Conservation (phyloP, 1,140 invertebrate genomes). For the Alviniconcha marisindica region DNA sequence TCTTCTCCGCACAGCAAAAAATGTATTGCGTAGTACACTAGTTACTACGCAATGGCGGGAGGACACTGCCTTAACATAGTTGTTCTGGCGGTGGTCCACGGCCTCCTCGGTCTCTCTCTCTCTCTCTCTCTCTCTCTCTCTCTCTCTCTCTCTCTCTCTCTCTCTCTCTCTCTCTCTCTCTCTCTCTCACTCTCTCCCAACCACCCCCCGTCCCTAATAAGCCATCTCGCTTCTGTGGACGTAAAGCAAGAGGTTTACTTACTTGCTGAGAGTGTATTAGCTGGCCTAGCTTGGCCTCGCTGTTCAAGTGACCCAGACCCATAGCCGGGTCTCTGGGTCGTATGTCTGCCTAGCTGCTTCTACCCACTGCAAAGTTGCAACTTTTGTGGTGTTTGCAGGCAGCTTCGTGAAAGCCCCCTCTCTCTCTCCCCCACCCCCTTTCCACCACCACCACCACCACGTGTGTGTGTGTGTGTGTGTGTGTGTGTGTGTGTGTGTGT, state of each 20-base stretch:
- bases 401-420: background rate
- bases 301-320: background rate
- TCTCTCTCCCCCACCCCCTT: no score
- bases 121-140: background rate
- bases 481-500: conserved; percentile 1
- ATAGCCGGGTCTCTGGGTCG: no score
- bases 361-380: no score
- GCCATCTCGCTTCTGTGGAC: background rate
- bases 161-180: conserved; percentile 16
- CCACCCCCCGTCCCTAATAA: background rate
- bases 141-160: no score
- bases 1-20: no score
- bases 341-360: no score
- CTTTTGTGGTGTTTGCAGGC: background rate
- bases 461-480: conserved; percentile 15
- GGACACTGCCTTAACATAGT: no score
- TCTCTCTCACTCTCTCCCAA: conserved; percentile 8
- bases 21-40: no score
- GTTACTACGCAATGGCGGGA: no score
- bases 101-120: no score
- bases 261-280: background rate
- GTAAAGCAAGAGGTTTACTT: background rate
- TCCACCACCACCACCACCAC: no score
- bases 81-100: no score
- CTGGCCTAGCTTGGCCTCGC: background rate